Base-by-base conservation (phyloP, 2,113 vertebrate genomes). In the Corvus cornix region DNA sequence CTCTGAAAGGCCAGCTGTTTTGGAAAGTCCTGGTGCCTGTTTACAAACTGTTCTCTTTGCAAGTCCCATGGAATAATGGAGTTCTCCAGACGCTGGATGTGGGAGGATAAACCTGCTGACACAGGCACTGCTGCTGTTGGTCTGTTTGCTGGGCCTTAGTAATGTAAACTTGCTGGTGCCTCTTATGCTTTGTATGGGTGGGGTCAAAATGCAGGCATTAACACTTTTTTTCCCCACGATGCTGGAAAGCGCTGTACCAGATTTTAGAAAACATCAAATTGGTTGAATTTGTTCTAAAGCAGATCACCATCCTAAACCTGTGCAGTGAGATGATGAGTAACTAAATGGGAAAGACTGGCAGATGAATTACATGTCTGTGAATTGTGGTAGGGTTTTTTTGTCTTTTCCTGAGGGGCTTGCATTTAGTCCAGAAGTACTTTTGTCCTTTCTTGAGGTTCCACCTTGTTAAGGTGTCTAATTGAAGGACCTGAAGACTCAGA, bases 71-170 rank as follows among this genome's bases (percentile, higher is more conserved):
- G 31, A 84, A 69, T 64, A 78, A 84, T 77, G 75, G 70, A 85
- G 67, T 60, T 30, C 44, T 66, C 9, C 46, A 80, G 76, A 49
- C n/a, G 2, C 35, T 87, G 79, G 75, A 83, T 87, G 83, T 93
- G 85, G 95, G 88, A 95, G 77, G 87, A 63, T 49, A 84, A 93
- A 69, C 28, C 84, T 89, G 96, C 64, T 86, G 90, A 68, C 91
- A 75, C 79, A 93, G 19, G 63, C 86, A 11, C 56, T 75, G 64
- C 90, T 84, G 52, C 70, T 90, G 58, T 67, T 87, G 74, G 78
- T 53, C 31, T 91, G 18, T 58, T 81, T 9, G 24, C 62, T 5
- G 55, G 84, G 81, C 66, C 70, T 83, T 79, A 70, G 64, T 59
- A 48, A 44, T 39, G 6, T 84, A 39, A 84, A 91, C 69, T 80